A percentile compares a stretch with the other conserved stretches of the same genome.
Evolutionary conservation across 2,888 invertebrate species (phyloP).

Genomic region (Pediacus dermestoides): DNA sequence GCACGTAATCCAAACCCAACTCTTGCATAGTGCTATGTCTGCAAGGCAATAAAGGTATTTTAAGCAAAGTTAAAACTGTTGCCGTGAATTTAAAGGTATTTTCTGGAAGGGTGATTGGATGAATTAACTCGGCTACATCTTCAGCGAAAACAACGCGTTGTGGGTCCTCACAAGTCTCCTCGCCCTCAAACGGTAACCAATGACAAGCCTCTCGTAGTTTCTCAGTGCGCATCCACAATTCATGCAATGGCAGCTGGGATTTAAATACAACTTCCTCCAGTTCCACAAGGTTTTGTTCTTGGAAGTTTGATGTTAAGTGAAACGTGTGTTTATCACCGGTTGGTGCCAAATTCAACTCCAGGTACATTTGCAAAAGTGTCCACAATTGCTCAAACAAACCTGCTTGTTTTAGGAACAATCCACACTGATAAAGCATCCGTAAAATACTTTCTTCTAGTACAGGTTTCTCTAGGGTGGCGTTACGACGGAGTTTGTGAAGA

Average conservation of each 20-base stretch:
- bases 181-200: slow-evolving; percentile 61
- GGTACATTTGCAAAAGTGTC: slow-evolving; percentile 65
- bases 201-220: slow-evolving; percentile 68
- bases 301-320: slow-evolving; percentile 33
- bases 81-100: slow-evolving; percentile 60
- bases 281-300: slow-evolving; percentile 49
- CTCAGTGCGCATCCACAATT: slow-evolving; percentile 73
- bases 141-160: slow-evolving; percentile 63
- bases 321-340: slow-evolving; percentile 34
- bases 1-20: slow-evolving; percentile 48
- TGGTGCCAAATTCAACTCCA: slow-evolving; percentile 62
- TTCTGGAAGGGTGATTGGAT: slow-evolving; percentile 59
- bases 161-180: slow-evolving; percentile 55
- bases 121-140: slow-evolving; percentile 65
- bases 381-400: slow-evolving; percentile 74
- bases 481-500: slow-evolving; percentile 47
- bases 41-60: slow-evolving; percentile 58
- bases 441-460: slow-evolving; percentile 46
- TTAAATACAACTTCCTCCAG: slow-evolving; percentile 61
- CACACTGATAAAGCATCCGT: slow-evolving; percentile 54
- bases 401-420: slow-evolving; percentile 63
- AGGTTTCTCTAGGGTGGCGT: slow-evolving; percentile 40
- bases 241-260: slow-evolving; percentile 64
- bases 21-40: slow-evolving; percentile 49
- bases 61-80: slow-evolving; percentile 56